Percentiles rank a stretch among this genome's conserved stretches.
phyloP scores from a whole-genome alignment of 2,797 vertebrate genomes.

The Melanotaenia pygmaea region DNA sequence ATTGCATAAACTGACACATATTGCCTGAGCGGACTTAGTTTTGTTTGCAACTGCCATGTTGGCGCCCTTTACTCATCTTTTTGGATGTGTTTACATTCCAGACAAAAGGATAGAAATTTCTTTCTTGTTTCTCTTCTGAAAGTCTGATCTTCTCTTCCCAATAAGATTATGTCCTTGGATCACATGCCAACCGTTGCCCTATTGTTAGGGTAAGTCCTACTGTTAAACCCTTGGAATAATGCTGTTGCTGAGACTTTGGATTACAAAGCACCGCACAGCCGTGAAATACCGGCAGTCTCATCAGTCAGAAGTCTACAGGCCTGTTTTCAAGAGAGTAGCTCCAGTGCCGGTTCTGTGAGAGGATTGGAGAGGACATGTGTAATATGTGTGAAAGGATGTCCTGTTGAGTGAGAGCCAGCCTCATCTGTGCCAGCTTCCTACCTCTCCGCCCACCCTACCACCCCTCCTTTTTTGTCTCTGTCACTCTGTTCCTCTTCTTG shows the following conservation, averaged over 20 bases:
- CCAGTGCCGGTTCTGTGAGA: constrained; percentile 56
- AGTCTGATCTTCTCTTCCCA: constrained; percentile 67
- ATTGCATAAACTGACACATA: constrained; percentile 39
- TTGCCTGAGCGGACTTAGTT: constrained; percentile 48
- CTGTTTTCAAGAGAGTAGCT: constrained; percentile 50
- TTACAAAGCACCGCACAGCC: constrained; percentile 42
- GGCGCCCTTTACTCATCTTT: constrained; percentile 37
- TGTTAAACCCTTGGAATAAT: constrained; percentile 69
- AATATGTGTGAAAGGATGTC: constrained; percentile 81
- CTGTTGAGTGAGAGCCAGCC: constrained; percentile 72
- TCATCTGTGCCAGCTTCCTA: constrained; percentile 69
- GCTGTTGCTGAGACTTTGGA: constrained; percentile 58
- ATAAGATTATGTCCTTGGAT: constrained; percentile 69
- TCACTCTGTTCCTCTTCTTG: constrained; percentile 35
- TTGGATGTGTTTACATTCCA: constrained; percentile 50
- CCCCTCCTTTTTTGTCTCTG: constrained; percentile 33
- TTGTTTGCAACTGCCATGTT: constrained; percentile 43
- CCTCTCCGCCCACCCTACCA: constrained; percentile 42
- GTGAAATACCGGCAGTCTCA: constrained; percentile 53
- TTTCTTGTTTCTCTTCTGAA: constrained; percentile 56
- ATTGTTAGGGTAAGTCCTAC: constrained; percentile 70
- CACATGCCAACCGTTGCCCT: constrained; percentile 72
- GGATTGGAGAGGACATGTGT: constrained; percentile 78
- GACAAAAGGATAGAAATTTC: constrained; percentile 56
- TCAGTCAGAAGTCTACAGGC: constrained; percentile 46